Evolutionary conservation across 2,888 invertebrate genomes (phyloP), one percentile per base, ranked within the genome.

Genomic region (Scrobipalpa atriplicella): DNA sequence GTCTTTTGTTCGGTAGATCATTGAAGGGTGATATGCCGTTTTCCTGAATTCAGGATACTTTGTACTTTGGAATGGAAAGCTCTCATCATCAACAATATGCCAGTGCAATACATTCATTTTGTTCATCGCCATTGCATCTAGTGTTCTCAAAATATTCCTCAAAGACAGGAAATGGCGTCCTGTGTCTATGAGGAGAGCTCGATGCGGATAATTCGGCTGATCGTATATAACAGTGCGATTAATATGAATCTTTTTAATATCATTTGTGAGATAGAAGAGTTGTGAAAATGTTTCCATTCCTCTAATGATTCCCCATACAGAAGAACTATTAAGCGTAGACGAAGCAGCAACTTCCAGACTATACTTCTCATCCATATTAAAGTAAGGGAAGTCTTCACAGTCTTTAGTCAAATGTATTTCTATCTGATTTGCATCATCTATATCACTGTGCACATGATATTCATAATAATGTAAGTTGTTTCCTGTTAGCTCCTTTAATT

Each of bases 21-120:
- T 81, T 2, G 85, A 77, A 0, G 91, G 87, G 72, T 94, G 89
- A 75, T 93, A 96, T 1, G 95, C 94, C 8, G 96, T 96, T 72
- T 73, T 95, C 95, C 96, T 96, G 62, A 98, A 89, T 71, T 96
- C 94, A 0, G 98, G 98, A 83, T 95, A 98, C 52, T 81, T 92
- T 61, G 86, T 88, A 80, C 98, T 98, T 73, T 95, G 94, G 80
- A 96, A 99, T 0, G 98, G 98, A 83, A 99, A 99, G 70, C 98
- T 97, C 77, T 97, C 96, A 82, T 98, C 98, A 83, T 99, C 99
- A 0, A 96, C 96, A 63, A 99, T 96, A 82, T 99, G 99, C 98
- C 98, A 99, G 84, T 99, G 98, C 69, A 99, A 95, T 0, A 98
- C 97, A 83, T 99, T 99, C 80, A 98, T 86, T 87, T 99, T 99